These are phyloP conservation scores for Pachyuromys duprasi DNA, from an alignment of 2,797 vertebrate genomes.

Conservation along the genomic window DNA sequence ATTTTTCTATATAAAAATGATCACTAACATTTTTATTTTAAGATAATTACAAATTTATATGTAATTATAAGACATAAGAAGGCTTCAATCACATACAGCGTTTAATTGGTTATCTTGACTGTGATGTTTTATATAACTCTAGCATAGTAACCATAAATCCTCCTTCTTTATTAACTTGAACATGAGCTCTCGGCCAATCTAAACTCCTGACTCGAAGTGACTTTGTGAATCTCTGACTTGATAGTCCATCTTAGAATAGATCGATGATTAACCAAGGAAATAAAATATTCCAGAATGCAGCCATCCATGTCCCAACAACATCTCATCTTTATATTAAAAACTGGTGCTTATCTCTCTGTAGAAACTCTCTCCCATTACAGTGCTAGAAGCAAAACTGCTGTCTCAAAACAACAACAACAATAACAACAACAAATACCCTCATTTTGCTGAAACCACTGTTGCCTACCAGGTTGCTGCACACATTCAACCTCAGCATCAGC, in stretches of 20 bases:
- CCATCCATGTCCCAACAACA: background rate
- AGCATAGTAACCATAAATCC: background rate
- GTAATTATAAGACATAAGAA: background rate
- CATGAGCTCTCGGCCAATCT: background rate
- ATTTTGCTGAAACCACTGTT: background rate
- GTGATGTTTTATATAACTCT: background rate
- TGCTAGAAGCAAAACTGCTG: background rate
- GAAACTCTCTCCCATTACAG: background rate
- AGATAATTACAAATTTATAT: background rate
- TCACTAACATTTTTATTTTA: background rate
- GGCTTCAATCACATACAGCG: background rate
- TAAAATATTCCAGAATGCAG: background rate
- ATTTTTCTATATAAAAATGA: background rate
- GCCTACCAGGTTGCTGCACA: no score
- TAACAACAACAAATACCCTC: background rate
- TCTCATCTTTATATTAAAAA: background rate
- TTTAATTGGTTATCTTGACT: background rate
- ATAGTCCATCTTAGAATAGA: background rate
- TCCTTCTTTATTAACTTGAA: background rate
- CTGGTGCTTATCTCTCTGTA: background rate
- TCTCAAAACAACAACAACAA: background rate
- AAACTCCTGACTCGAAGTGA: background rate
- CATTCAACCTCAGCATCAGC: background rate
- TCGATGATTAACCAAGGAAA: background rate
- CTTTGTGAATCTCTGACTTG: background rate